These are phyloP conservation scores for Hydraecia micacea DNA, from an alignment of 2,888 invertebrate genomes.

Conservation along the genomic window DNA sequence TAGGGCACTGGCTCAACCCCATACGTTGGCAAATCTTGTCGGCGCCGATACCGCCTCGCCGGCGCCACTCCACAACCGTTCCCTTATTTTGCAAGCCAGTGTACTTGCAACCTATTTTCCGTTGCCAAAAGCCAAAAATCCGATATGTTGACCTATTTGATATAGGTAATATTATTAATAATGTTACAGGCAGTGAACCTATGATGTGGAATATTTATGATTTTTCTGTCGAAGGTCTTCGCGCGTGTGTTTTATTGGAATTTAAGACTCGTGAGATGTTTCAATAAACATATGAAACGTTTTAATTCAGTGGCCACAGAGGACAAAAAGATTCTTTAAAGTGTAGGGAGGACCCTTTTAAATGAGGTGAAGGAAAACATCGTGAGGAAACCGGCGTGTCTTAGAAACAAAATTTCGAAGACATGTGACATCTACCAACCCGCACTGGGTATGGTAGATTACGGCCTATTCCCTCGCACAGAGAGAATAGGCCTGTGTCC, in stretches of 20 bases:
- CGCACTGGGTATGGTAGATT: background rate
- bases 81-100: slow-evolving; percentile 73
- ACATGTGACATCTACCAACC: background rate
- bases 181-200: slow-evolving; percentile 22
- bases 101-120: slow-evolving; percentile 73
- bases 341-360: background rate
- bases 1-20: slow-evolving; percentile 72
- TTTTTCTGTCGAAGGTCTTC: background rate
- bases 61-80: slow-evolving; percentile 68
- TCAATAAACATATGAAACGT: background rate
- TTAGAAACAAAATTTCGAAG: background rate
- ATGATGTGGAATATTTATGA: slow-evolving; percentile 33
- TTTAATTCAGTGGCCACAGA: background rate
- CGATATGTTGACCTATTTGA: slow-evolving; percentile 54
- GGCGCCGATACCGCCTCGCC: slow-evolving; percentile 55
- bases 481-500: background rate
- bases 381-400: background rate
- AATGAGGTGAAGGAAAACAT: background rate
- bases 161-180: slow-evolving; percentile 58
- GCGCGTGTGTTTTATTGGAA: background rate
- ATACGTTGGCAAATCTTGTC: slow-evolving; percentile 73
- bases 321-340: background rate
- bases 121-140: slow-evolving; percentile 76
- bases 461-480: background rate
- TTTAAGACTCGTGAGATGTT: background rate